These are phyloP conservation scores for Amitus sp. DNA, from an alignment of 2,888 invertebrate genomes.

Conservation along the genomic window DNA sequence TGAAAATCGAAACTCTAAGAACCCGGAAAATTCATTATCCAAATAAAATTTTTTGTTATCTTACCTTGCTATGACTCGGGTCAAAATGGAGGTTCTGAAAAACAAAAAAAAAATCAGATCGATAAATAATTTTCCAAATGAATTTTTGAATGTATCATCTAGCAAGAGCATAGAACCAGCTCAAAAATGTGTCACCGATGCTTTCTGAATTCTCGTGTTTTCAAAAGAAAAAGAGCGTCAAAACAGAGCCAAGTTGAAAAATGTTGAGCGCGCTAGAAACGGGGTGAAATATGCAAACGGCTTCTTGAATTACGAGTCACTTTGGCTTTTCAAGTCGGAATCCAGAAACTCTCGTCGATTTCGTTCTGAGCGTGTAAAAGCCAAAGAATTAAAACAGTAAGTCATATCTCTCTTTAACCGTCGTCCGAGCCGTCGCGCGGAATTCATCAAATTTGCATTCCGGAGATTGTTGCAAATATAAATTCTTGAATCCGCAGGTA, in stretches of 20 bases:
- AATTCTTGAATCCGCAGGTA: not conserved
- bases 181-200: no score
- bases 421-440: slow-evolving; percentile 32
- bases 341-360: slow-evolving; percentile 27
- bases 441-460: slow-evolving; percentile 39
- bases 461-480: slow-evolving; percentile 12
- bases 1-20: no score
- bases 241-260: not conserved
- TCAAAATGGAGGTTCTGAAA: no score
- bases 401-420: slow-evolving; percentile 30
- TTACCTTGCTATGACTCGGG: no score
- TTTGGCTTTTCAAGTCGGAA: slow-evolving; percentile 17
- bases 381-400: slow-evolving; percentile 38
- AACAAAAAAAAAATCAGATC: no score
- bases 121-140: no score
- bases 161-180: no score
- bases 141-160: no score
- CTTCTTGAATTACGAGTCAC: slow-evolving; percentile 4
- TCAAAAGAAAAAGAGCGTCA: not conserved
- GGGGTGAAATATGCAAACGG: not conserved
- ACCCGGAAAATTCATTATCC: no score
- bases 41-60: no score
- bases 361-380: slow-evolving; percentile 30
- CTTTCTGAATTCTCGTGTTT: no score
- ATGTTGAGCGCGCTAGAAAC: not conserved